Percentiles rank a stretch among this genome's conserved stretches.
Conservation (phyloP, 2,797 vertebrate genomes). For the Anolis apletophallus region DNA sequence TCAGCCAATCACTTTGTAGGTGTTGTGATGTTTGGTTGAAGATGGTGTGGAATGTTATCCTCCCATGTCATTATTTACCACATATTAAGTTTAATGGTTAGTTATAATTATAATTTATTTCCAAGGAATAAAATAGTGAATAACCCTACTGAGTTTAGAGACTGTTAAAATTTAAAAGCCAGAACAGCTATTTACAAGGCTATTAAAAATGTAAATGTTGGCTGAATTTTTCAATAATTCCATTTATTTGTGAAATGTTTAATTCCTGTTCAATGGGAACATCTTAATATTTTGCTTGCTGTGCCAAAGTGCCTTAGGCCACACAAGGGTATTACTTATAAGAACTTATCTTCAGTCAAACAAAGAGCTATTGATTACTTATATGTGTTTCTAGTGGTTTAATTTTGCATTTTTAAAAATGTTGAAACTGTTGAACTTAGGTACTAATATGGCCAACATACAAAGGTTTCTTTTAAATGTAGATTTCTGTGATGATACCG, state of each 20-base stretch:
- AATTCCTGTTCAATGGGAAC: not conserved
- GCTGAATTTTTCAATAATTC: not conserved
- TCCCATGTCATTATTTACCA: not conserved
- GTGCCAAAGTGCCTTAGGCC: conserved; percentile 6
- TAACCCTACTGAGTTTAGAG: not conserved
- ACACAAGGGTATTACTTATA: not conserved
- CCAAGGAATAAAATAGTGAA: not conserved
- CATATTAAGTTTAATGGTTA: not conserved
- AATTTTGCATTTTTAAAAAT: not conserved
- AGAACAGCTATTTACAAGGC: not conserved
- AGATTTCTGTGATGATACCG: not conserved
- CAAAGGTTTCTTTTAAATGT: too few species aligned
- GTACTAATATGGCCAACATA: not conserved
- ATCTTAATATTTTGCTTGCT: conserved; percentile 6
- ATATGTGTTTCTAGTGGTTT: not conserved
- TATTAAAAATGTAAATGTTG: not conserved
- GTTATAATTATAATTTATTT: not conserved
- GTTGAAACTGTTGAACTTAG: not conserved
- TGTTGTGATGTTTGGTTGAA: not conserved
- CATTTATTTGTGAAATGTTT: not conserved
- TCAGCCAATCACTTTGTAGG: not conserved
- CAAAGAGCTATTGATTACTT: not conserved
- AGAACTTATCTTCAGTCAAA: not conserved
- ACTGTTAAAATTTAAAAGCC: conserved; percentile 4
- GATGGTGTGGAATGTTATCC: not conserved